phyloP scores from a whole-genome alignment of 2,113 vertebrate species.

The Megaceryle maxima region DNA sequence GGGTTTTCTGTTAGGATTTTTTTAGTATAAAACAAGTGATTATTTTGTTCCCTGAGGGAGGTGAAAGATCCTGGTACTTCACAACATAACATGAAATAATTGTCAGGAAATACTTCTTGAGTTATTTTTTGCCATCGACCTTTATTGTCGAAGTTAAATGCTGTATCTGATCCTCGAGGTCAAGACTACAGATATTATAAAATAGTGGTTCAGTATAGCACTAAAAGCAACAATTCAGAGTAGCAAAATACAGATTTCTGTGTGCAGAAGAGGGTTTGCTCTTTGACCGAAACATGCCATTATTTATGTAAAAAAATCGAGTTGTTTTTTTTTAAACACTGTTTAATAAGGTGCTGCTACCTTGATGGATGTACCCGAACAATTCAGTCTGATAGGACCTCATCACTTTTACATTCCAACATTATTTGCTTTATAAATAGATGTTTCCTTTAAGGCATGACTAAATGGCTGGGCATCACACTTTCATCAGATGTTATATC shows the following conservation, averaged over 20 bases:
- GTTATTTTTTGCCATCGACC: background rate
- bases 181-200: background rate
- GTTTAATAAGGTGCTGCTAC: background rate
- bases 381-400: slow-evolving; percentile 28
- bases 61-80: background rate
- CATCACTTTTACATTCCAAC: background rate
- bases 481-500: slow-evolving; percentile 58
- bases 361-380: background rate
- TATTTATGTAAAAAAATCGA: background rate
- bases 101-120: background rate
- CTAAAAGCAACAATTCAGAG: background rate
- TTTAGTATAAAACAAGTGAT: background rate
- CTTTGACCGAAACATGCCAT: background rate
- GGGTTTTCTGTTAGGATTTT: background rate
- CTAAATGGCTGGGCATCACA: slow-evolving; percentile 13
- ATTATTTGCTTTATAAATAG: slow-evolving; percentile 42
- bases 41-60: background rate
- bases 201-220: background rate
- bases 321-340: background rate
- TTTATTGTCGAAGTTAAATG: background rate
- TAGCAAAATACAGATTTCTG: background rate
- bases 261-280: background rate
- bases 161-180: background rate
- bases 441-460: slow-evolving; percentile 49
- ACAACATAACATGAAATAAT: background rate